Base-by-base conservation (phyloP, 2,888 invertebrate species). In the Epirrhoe tristata region DNA sequence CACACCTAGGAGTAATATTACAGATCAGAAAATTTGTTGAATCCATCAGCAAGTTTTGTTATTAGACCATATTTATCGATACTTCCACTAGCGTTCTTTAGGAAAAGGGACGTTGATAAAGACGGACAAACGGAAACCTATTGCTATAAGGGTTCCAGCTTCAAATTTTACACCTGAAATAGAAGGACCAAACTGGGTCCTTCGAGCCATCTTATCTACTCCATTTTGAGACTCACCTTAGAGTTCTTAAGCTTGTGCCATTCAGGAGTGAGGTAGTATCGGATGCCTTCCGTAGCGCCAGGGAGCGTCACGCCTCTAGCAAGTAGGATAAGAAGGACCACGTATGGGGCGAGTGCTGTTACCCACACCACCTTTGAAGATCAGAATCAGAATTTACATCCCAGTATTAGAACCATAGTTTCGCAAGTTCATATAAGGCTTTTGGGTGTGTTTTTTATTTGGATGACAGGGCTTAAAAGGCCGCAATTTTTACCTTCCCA, bases 301-400 rank as follows among this genome's bases (percentile, higher is more conserved):
- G 98, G 97, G 59, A 98, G 91, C 0, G 97, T 97, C 8, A 98
- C 96, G 7, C 98, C 98, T 62, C 98, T 95, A 32, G 96, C 94
- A 59, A 98, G 91, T 32, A 99, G 94, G 73, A 98, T 98, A 73
- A 98, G 94, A 51, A 99, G 94, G 39, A 99, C 98, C 32, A 97
- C 95, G 85, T 99, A 99, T 0, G 99, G 99, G 46, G 98, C 97
- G 67, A 98, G 90, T 2, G 99, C 99, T 24, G 99, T 99, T 67
- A 99, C 96, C 98, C 98, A 99, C 60, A 98, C 98, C 67, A 97
- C 97, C 97, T 68, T 31, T 5, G 6, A 48, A 31, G 17, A 43
- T 17, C 14, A 36, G 14, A 24, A 24, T 24, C 24, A 24, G 24
- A 24, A 24, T 24, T 24, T 24, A 24, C 24, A 24, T 3, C 24